These are phyloP conservation scores for Podarcis muralis DNA, from an alignment of 2,113 vertebrate species.

Conservation along the genomic window DNA sequence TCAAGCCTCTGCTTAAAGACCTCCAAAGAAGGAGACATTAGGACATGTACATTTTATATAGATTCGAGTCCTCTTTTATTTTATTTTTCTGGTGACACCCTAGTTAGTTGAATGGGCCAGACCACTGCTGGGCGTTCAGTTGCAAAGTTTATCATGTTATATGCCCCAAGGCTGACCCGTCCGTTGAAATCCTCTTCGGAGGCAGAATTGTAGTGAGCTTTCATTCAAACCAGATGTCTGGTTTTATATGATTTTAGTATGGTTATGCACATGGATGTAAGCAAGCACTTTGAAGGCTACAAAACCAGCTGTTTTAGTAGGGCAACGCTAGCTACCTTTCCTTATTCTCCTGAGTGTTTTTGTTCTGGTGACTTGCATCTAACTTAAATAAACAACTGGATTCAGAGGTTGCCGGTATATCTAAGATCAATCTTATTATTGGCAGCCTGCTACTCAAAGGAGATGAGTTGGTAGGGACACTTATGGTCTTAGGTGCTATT, in stretches of 20 bases:
- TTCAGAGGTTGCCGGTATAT: neutral
- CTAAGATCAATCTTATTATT: neutral
- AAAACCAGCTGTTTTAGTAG: neutral
- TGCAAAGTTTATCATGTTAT: neutral
- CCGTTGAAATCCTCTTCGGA: neutral
- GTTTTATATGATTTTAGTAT: neutral
- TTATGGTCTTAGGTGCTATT: slow-evolving; percentile 15
- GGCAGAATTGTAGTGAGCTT: neutral
- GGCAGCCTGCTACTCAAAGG: neutral
- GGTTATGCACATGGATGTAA: neutral
- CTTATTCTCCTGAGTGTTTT: neutral
- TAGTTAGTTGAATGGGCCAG: neutral
- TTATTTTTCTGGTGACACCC: no score
- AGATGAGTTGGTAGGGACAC: neutral
- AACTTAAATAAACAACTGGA: neutral
- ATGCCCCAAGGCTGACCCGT: neutral
- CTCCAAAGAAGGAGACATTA: no score
- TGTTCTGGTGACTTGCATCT: neutral
- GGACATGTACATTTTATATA: no score
- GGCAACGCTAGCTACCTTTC: neutral
- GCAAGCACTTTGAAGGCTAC: neutral
- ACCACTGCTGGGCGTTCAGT: neutral
- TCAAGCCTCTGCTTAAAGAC: no score
- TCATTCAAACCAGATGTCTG: neutral
- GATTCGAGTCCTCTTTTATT: neutral